phyloP scores from a whole-genome alignment of 1,140 invertebrate species.

The Heterodera carotae region DNA sequence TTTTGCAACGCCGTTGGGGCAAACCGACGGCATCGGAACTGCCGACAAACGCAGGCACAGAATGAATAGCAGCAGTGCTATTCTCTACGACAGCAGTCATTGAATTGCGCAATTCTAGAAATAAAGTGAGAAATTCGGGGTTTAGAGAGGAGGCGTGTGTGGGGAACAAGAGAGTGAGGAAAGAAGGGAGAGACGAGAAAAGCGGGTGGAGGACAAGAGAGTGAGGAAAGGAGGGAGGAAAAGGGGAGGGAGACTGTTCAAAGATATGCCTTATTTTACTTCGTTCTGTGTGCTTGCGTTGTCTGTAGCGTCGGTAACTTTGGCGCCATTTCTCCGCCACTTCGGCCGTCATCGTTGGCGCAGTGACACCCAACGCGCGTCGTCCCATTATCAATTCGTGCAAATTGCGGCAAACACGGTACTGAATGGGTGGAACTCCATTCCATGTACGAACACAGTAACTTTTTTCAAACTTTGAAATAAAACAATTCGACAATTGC shows the following conservation, averaged over 20 bases:
- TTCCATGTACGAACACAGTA: no score
- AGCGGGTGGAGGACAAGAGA: background rate
- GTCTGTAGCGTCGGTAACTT: constrained; percentile 60
- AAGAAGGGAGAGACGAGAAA: no score
- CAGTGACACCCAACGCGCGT: constrained; percentile 50
- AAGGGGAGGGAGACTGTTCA: no score
- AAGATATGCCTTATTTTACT: no score
- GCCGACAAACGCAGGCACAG: background rate
- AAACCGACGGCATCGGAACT: background rate
- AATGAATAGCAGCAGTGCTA: background rate
- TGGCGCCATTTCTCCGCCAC: constrained; percentile 61
- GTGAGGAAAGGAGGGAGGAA: background rate
- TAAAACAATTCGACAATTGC: no score
- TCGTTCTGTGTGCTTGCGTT: constrained; percentile 57
- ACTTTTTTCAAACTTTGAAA: no score
- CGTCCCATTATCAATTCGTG: constrained; percentile 35
- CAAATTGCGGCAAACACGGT: constrained; percentile 48
- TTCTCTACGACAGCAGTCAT: background rate
- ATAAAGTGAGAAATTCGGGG: no score
- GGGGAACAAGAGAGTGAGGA: no score
- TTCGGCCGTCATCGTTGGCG: constrained; percentile 62
- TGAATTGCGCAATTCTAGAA: background rate
- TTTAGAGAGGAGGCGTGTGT: no score
- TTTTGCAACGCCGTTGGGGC: background rate
- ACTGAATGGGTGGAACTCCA: constrained; percentile 29